phyloP scores from a whole-genome alignment of 2,797 vertebrate species.

The Danio albolineatus region DNA sequence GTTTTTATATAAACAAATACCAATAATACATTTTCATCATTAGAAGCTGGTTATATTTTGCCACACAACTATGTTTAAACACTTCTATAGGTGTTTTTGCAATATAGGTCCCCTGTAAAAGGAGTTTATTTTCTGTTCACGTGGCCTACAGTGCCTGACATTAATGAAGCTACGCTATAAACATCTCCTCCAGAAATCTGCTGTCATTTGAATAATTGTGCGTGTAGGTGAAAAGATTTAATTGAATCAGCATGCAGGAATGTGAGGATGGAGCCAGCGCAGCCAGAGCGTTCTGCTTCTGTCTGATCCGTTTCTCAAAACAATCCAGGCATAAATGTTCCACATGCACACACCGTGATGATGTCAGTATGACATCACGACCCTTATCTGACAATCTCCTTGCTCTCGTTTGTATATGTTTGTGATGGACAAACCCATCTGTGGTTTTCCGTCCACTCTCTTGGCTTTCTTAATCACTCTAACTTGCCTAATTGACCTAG shows the following conservation, averaged over 20 bases:
- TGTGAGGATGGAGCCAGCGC: constrained; percentile 13
- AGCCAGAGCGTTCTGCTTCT: neutral
- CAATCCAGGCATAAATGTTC: constrained; percentile 1
- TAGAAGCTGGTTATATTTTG: too few relatives aligned
- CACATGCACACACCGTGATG: neutral
- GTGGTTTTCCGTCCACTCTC: neutral
- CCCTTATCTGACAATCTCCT: neutral
- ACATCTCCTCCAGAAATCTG: neutral
- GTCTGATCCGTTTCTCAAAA: constrained; percentile 28
- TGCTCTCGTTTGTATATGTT: constrained; percentile 7
- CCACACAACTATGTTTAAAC: too few relatives aligned
- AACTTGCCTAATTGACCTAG: too few relatives aligned
- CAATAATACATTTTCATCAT: too few relatives aligned
- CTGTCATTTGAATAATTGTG: neutral
- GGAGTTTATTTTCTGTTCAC: neutral
- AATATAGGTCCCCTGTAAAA: too few relatives aligned
- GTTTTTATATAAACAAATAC: too few relatives aligned
- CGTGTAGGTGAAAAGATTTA: constrained; percentile 1
- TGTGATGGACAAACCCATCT: neutral
- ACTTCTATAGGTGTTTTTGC: neutral
- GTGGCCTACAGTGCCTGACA: neutral
- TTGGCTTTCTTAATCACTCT: too few relatives aligned
- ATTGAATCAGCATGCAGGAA: neutral
- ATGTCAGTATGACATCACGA: constrained; percentile 17
- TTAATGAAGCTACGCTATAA: neutral